A percentile compares a stretch with the other conserved stretches of the same genome.
phyloP scores from a whole-genome alignment of 2,113 vertebrate species.

The Peromyscus maniculatus region DNA sequence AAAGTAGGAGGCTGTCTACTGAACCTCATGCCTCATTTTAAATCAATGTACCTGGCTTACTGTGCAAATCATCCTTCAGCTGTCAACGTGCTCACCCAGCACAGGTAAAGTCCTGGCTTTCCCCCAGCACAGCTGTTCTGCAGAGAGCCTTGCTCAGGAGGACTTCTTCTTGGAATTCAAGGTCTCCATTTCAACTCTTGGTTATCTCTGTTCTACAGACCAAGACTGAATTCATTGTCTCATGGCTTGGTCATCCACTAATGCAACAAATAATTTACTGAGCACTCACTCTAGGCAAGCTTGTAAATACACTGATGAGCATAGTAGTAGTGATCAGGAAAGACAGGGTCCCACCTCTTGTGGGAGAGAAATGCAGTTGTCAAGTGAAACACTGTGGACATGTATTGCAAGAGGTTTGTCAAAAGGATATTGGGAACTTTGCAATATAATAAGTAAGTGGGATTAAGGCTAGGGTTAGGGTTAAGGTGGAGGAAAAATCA shows the following conservation, averaged over 20 bases:
- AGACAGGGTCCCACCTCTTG: background rate
- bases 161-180: constrained; percentile 21
- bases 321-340: background rate
- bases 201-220: constrained; percentile 9
- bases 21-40: constrained; percentile 95
- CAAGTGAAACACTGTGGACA: background rate
- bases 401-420: background rate
- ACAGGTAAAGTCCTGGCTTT: constrained; percentile 90
- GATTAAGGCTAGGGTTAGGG: background rate
- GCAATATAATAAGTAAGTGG: background rate
- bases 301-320: background rate
- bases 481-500: background rate
- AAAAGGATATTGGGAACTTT: background rate
- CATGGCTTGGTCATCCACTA: background rate
- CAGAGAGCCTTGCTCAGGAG: background rate
- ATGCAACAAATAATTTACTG: background rate
- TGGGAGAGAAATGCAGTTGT: background rate
- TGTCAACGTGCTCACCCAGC: constrained; percentile 95
- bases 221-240: background rate
- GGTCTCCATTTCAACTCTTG: background rate
- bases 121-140: background rate
- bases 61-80: constrained; percentile 97
- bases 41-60: constrained; percentile 94
- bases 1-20: constrained; percentile 94
- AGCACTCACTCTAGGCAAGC: background rate